Evolutionary conservation across 2,797 vertebrate genomes (phyloP).

Genomic region (Peromyscus eremicus): DNA sequence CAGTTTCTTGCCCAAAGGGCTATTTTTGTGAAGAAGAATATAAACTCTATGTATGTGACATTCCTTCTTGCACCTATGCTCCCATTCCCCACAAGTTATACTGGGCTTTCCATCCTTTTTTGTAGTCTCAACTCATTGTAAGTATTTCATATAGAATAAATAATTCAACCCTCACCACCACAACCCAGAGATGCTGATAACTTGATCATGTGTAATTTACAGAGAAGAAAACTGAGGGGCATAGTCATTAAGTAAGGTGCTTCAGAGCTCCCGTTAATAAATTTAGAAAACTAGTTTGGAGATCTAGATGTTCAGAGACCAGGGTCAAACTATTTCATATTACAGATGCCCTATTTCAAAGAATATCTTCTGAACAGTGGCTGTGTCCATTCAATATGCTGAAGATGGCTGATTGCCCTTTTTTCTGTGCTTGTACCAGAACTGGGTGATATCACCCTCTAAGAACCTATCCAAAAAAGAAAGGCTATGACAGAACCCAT

Average conservation of each 20-base stretch:
- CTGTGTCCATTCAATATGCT: neutral
- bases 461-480: neutral
- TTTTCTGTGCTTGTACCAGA: neutral
- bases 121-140: neutral
- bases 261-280: neutral
- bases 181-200: neutral
- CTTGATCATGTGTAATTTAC: neutral
- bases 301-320: neutral
- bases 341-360: neutral
- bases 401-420: neutral
- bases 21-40: too few relatives aligned
- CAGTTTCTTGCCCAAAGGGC: too few relatives aligned
- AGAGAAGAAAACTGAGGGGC: conserved; percentile 31
- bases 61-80: neutral
- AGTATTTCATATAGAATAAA: conserved; percentile 1
- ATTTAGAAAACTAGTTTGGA: neutral
- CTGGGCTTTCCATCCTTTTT: neutral
- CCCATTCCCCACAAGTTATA: neutral
- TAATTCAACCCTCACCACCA: neutral
- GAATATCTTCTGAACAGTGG: neutral
- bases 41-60: too few relatives aligned
- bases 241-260: neutral
- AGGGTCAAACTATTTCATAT: neutral
- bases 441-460: neutral
- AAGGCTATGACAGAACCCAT: neutral